Conservation (phyloP, 1,140 invertebrate species). For the Saccostrea cuccullata region DNA sequence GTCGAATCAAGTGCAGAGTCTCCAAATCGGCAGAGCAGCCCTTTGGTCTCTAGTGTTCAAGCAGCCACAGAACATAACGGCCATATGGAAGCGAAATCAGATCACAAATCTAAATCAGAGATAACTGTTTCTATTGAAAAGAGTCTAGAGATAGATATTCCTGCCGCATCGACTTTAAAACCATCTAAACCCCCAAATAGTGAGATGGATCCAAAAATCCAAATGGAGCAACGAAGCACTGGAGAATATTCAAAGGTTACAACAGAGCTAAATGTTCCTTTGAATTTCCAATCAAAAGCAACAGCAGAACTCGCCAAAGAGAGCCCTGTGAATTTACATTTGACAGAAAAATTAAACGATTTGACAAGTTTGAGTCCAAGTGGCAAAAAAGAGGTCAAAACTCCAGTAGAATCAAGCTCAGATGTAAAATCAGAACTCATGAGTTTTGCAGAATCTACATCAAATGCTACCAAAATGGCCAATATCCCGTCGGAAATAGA, state of each 20-base stretch:
- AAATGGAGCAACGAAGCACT: neutral
- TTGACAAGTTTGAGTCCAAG: neutral
- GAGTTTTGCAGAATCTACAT: neutral
- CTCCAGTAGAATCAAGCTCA: neutral
- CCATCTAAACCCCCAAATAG: neutral
- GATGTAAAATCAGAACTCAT: neutral
- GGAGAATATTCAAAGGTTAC: neutral
- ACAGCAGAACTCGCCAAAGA: constrained; percentile 2
- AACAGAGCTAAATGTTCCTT: neutral
- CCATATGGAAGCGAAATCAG: neutral
- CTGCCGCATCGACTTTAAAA: neutral
- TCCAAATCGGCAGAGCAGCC: neutral
- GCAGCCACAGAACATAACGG: neutral
- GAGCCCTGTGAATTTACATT: neutral
- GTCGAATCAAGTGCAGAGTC: neutral
- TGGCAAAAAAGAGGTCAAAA: neutral
- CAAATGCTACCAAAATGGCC: neutral
- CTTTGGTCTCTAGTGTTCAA: neutral
- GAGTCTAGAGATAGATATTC: neutral
- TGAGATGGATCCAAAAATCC: neutral
- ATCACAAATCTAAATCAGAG: neutral
- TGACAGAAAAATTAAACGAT: neutral
- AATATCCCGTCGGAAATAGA: neutral
- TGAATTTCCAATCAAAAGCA: neutral
- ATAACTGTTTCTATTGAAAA: neutral